Evolutionary conservation across 2,888 invertebrate genomes (phyloP), one percentile per base, ranked within the genome.

Genomic region (Lasioglossum villosulum): DNA sequence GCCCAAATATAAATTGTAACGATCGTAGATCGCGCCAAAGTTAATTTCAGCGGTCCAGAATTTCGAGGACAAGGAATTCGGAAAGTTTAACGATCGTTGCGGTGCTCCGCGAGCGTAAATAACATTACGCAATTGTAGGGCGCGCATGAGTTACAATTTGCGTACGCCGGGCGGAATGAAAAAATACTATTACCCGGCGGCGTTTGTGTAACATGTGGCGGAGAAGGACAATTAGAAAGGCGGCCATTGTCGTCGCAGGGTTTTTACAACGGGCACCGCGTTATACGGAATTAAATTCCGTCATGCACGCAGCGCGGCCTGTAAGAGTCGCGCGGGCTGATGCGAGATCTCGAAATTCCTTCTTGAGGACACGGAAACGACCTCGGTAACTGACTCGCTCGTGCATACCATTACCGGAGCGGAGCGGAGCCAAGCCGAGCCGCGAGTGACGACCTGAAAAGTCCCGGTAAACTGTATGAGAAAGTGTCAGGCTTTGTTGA

Each of bases 401-500:
- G 86, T 80, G 91, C 92, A 92, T 90, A 86, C 89, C 85, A 88
- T 91, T 91, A 92, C 81, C 72, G 34, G 23, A 77, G 71, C 72
- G 30, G 12, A 77, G 71, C 37, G 70, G 83, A 83, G 84, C 81
- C 84, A 27, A 14, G 59, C 59, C 27, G 59, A 27, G 59, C n/a
- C 59, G 27, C 87, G 87, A 87, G 87, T 84, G 81, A 80, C 86
- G 87, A 83, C 82, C 83, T 88, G 88, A 90, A 93, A 91, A 89
- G 84, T 90, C 83, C 88, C 90, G 90, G 72, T 88, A 89, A 91
- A 89, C 91, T 87, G 91, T 91, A 91, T 90, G 92, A 92, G 93
- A 93, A 92, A 93, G 92, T 93, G 94, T 94, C 94, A 91, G 91
- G 86, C 68, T 82, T 86, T 86, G 90, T 89, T 91, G 92, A 93